These are phyloP conservation scores for Reinhardtius hippoglossoides DNA, from an alignment of 2,113 vertebrate species.

Conservation along the genomic window DNA sequence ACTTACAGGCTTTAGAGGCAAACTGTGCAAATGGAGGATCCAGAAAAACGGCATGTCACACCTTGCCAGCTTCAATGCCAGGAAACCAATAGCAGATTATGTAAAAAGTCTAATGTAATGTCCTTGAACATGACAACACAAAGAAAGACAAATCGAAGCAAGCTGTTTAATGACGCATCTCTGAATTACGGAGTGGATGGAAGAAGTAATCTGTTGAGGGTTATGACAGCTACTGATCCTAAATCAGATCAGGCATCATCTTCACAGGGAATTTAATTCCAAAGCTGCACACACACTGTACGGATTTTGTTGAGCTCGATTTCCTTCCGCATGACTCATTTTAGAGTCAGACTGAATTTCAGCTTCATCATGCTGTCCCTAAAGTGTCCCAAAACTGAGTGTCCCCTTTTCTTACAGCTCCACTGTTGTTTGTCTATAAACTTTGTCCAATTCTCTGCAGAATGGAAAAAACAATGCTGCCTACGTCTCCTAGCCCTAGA, in stretches of 20 bases:
- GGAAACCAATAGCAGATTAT: conserved; percentile 18
- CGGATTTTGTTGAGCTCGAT: neutral
- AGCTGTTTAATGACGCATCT: no score
- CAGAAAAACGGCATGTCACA: conserved; percentile 49
- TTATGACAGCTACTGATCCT: neutral
- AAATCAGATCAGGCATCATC: neutral
- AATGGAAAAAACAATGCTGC: neutral
- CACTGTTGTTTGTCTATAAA: neutral
- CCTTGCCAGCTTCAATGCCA: conserved; percentile 13
- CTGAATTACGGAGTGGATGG: no score
- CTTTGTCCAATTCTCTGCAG: neutral
- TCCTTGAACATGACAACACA: neutral
- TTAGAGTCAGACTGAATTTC: neutral
- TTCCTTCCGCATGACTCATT: neutral
- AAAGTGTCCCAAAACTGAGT: neutral
- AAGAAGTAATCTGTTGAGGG: no score
- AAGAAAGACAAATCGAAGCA: neutral
- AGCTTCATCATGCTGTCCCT: neutral
- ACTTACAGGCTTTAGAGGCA: conserved; percentile 25
- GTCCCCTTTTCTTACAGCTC: neutral
- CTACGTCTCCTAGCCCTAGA: neutral
- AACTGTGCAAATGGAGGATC: conserved; percentile 40
- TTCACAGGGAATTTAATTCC: neutral
- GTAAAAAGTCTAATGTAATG: neutral
- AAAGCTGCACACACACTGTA: neutral